Base-by-base conservation (phyloP, 92 coral and sea anemone species). In the Zoanthus gigantus region DNA sequence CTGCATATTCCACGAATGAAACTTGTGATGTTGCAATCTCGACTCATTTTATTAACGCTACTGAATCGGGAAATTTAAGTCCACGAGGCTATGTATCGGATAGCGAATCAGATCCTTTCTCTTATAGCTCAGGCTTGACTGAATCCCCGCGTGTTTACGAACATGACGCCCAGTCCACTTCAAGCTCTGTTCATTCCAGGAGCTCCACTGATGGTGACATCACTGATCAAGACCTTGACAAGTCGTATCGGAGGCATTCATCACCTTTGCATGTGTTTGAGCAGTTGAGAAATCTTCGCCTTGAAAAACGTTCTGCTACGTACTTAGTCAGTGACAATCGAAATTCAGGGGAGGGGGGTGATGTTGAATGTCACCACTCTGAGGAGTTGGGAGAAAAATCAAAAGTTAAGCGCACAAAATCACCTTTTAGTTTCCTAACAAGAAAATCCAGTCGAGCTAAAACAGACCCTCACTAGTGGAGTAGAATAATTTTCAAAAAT, bases 241-340 rank as follows among this genome's bases (percentile, higher is more conserved):
- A n/a, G 4, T 12, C 53, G 46, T 9, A 11, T n/a, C 85, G 85
- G n/a, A 81, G 85, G 5, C 75, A 81, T 63, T 81, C 85, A 5
- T 81, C 85, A 11, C 85, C 85, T 6, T 16, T 67, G 74, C 85
- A 81, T 11, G 63, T 81, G 61, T 67, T 81, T 81, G 85, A 81
- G 12, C 85, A 81, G n/a, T 31, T 81, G 85, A 67, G 63, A 23
- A 81, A 67, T 66, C 56, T 81, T 10, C 47, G 85, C 61, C 28
- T 81, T 53, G 85, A 81, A 28, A 81, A n/a, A 42, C 85, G 75
- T 28, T 66, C 85, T 45, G 75, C 75, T 23, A 42, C 85, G 16
- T 66, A 81, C 47, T 65, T 50, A 12, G 76, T 81, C 14, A 66
- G 65, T 46, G 85, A 44, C 14, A 23, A 44, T 23, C 75, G 66